Base-by-base conservation (phyloP, 1,140 invertebrate species). In the Delia radicum region DNA sequence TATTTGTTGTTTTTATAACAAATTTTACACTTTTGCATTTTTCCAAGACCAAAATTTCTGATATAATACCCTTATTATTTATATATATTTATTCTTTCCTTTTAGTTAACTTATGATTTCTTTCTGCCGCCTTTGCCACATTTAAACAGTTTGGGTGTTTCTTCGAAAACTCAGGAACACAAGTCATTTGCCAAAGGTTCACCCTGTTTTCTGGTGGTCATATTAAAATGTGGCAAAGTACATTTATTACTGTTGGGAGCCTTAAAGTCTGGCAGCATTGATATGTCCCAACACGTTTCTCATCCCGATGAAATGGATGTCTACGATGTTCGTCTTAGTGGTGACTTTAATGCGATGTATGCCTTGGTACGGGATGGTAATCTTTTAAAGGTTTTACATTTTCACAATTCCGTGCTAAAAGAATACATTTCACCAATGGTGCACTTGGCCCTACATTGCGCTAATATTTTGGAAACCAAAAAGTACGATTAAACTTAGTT, bases 221-320 rank as follows among this genome's bases (percentile, higher is more conserved):
- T 94, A 28, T 93, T 93, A 81, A 89, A 91, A 62, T 88, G 89
- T 82, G 93, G 94, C 2, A 88, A 90, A 76, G 87, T 97, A 13
- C 89, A 92, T 79, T 88, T 97, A 78, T 92, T 92, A 83, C 91
- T 95, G 0, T 95, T 95, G 88, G 96, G 96, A 26, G 91, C 94
- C 79, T 94, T 95, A 82, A 91, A 92, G 15, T 93, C 93, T 83
- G 93, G 93, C 4, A 89, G 88, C 55, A 89, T 96, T 48, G 87
- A 92, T 81, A 79, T 96, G 12, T 88, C 87, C 12, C 84, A 90
- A 75, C 85, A 90, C 65, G 83, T 90, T 7, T 83, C 87, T 72
- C 85, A 87, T 82, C 87, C 88, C n/a, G 87, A 88, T 80, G 83
- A 88, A 75, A 90, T 90, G 77, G 88, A 89, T 78, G 86, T 92